Conservation (phyloP, 2,113 vertebrate species). For the Fregata magnificens region DNA sequence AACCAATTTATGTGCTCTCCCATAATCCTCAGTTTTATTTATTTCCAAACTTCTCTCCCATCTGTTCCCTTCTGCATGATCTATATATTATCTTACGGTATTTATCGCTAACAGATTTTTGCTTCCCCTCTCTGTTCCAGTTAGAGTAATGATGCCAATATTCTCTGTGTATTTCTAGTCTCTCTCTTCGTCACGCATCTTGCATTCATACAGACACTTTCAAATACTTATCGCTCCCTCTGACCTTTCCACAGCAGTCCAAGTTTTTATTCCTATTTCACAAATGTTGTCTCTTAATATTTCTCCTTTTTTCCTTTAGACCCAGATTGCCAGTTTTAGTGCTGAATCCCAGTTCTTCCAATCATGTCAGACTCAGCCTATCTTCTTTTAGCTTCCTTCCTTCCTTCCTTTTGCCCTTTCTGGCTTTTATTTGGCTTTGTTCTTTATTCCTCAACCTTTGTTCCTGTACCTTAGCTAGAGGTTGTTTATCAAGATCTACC, state of each 20-base stretch:
- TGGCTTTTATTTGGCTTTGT: background rate
- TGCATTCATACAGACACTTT: background rate
- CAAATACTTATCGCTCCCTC: background rate
- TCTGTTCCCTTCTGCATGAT: background rate
- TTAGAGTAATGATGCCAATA: background rate
- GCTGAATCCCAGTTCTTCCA: background rate
- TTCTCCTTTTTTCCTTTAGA: background rate
- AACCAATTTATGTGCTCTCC: background rate
- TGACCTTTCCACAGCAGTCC: background rate
- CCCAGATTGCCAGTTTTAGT: background rate
- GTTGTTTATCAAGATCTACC: background rate
- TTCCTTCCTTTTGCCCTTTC: background rate
- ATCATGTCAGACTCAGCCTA: background rate
- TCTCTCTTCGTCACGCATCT: background rate
- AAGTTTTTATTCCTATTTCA: background rate
- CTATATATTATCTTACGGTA: background rate
- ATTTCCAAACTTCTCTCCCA: background rate
- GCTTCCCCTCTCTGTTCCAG: background rate
- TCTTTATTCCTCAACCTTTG: background rate
- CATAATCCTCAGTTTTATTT: background rate
- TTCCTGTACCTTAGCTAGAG: background rate
- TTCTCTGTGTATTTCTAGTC: background rate
- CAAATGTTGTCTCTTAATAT: background rate
- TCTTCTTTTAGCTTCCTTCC: background rate
- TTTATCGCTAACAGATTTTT: background rate